Percentiles rank a stretch among this genome's conserved stretches.
Evolutionary conservation across 2,888 invertebrate genomes (phyloP).

Genomic region (Nebria salina): DNA sequence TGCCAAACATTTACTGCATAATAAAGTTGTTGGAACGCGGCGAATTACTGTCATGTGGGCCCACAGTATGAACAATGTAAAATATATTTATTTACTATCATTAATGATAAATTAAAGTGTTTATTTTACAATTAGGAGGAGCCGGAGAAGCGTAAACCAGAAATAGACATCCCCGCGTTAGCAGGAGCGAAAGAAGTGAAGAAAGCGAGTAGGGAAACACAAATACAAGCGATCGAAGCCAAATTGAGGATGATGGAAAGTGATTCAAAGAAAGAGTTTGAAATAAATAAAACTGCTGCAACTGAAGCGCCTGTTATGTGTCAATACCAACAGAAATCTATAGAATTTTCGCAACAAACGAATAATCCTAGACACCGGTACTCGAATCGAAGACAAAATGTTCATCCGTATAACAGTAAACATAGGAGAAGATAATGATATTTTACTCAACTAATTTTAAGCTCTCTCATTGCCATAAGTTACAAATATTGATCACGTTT

Average conservation of each 20-base stretch:
- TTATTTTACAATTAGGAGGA: constrained; percentile 69
- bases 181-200: constrained; percentile 71
- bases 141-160: constrained; percentile 77
- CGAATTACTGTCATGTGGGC: constrained; percentile 84
- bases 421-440: constrained; percentile 34
- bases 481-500: constrained; percentile 4
- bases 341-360: constrained; percentile 11
- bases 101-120: neutral
- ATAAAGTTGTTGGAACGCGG: constrained; percentile 77
- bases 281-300: constrained; percentile 75
- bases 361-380: constrained; percentile 14
- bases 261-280: constrained; percentile 75
- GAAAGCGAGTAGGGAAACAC: constrained; percentile 79
- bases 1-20: constrained; percentile 79
- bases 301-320: constrained; percentile 74
- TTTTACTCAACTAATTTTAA: neutral
- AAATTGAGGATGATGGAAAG: constrained; percentile 83
- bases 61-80: constrained; percentile 75
- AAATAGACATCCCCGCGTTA: constrained; percentile 80
- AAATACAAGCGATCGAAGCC: constrained; percentile 89
- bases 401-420: constrained; percentile 29
- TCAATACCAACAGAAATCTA: constrained; percentile 70
- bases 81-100: constrained; percentile 43
- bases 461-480: constrained; percentile 40
- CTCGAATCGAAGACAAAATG: constrained; percentile 20